Percentiles rank a stretch among this genome's conserved stretches.
These are phyloP conservation scores for Dendrocincla tyrannina DNA, from an alignment of 2,797 vertebrate species.

Conservation along the genomic window DNA sequence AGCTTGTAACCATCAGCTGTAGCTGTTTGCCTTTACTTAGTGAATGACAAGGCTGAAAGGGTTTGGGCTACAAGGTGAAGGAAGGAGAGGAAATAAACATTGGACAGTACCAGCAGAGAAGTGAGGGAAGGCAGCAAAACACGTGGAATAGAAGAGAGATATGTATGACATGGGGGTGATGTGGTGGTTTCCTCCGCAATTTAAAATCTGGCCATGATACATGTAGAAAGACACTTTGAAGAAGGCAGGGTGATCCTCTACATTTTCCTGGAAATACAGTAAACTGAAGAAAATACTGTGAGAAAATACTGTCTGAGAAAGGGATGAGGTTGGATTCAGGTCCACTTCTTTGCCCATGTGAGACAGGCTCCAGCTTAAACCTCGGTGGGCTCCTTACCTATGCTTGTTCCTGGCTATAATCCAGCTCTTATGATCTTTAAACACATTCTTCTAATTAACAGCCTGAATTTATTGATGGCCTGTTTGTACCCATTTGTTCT, in stretches of 20 bases:
- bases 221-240: not conserved
- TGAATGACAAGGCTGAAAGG: not conserved
- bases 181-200: not conserved
- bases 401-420: not conserved
- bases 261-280: not conserved
- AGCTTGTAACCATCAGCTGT: not conserved
- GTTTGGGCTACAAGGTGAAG: not conserved
- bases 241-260: not conserved
- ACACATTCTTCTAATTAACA: constrained; percentile 5
- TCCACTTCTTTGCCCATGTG: not conserved
- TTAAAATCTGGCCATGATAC: not conserved
- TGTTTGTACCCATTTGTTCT: constrained; percentile 35
- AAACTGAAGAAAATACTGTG: not conserved
- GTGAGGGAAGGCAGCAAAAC: not conserved
- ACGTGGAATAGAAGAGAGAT: not conserved
- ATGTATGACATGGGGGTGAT: fast-evolving
- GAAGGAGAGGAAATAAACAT: not conserved
- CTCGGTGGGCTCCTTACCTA: not conserved
- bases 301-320: not conserved
- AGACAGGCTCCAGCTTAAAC: not conserved
- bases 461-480: not conserved
- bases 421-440: not conserved
- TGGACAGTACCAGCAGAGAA: not conserved
- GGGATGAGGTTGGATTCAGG: not conserved
- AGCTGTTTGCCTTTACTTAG: constrained; percentile 17